A percentile compares a stretch with the other conserved stretches of the same genome.
Conservation (phyloP, 1,140 invertebrate species). For the Andricus grossulariae region DNA sequence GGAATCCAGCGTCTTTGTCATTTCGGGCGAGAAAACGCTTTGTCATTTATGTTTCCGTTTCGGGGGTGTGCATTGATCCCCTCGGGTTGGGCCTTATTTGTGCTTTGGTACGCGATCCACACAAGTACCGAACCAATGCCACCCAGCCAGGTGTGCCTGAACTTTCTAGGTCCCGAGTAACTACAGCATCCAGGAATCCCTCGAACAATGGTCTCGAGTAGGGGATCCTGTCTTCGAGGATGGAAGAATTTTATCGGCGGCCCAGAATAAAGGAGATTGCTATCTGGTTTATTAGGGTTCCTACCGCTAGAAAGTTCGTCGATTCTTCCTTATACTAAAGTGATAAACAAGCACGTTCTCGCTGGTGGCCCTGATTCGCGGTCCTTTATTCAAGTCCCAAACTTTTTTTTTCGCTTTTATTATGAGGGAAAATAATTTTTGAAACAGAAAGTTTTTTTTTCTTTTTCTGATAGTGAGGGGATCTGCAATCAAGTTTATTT, state of each 20-base stretch:
- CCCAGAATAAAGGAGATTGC: constrained; percentile 46
- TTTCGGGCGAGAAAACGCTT: constrained; percentile 60
- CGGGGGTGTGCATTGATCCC: constrained; percentile 63
- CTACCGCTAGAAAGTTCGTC: constrained; percentile 44
- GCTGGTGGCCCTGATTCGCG: constrained; percentile 21
- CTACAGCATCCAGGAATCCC: constrained; percentile 69
- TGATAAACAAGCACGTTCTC: constrained; percentile 26
- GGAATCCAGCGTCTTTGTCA: constrained; percentile 62
- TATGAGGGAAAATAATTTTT: too few relatives aligned
- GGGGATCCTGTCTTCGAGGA: constrained; percentile 46
- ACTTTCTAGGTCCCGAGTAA: constrained; percentile 54
- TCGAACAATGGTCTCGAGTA: constrained; percentile 59
- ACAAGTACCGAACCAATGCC: constrained; percentile 49
- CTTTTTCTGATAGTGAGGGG: too few relatives aligned
- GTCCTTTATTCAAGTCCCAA: too few relatives aligned
- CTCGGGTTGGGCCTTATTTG: constrained; percentile 54
- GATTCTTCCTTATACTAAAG: constrained; percentile 33
- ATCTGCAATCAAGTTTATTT: too few relatives aligned
- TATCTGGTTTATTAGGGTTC: constrained; percentile 51
- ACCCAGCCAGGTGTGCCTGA: constrained; percentile 67
- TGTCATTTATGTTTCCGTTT: constrained; percentile 71
- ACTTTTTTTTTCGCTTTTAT: too few relatives aligned
- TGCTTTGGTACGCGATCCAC: constrained; percentile 45
- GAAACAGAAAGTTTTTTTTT: too few relatives aligned
- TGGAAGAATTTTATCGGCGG: constrained; percentile 54